A percentile compares a stretch with the other conserved stretches of the same genome.
These are phyloP conservation scores for Psammodynastes pulverulentus DNA, from an alignment of 2,113 vertebrate species.

Conservation along the genomic window DNA sequence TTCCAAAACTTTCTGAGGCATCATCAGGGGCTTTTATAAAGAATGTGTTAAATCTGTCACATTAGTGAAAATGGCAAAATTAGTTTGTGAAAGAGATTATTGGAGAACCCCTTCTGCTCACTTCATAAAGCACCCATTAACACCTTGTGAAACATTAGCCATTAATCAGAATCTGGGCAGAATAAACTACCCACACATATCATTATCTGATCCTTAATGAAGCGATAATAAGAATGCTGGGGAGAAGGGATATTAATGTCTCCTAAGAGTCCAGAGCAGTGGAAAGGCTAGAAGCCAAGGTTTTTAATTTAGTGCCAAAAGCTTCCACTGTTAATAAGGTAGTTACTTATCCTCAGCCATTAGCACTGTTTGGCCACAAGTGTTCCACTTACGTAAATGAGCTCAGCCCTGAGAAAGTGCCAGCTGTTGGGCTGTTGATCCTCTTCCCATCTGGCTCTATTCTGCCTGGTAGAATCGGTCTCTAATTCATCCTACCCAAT, in stretches of 20 bases:
- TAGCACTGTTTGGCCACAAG: slow-evolving; percentile 40
- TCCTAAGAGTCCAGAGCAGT: slow-evolving; percentile 61
- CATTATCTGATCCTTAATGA: slow-evolving; percentile 70
- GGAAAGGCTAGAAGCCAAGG: slow-evolving; percentile 64
- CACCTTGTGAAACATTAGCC: slow-evolving; percentile 67
- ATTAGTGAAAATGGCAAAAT: slow-evolving; percentile 49
- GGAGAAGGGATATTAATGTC: slow-evolving; percentile 68
- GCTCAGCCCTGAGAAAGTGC: not conserved
- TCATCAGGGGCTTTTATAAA: slow-evolving; percentile 24
- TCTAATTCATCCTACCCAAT: not conserved
- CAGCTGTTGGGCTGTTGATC: not conserved
- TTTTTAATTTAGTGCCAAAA: slow-evolving; percentile 67
- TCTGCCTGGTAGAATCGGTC: not conserved
- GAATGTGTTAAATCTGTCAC: slow-evolving; percentile 53
- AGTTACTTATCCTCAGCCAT: slow-evolving; percentile 36
- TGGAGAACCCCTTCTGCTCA: slow-evolving; percentile 42
- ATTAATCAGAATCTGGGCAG: slow-evolving; percentile 59
- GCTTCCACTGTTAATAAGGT: slow-evolving; percentile 51
- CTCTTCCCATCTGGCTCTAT: fast-evolving
- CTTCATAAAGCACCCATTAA: slow-evolving; percentile 60
- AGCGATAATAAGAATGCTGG: slow-evolving; percentile 69
- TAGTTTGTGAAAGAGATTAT: slow-evolving; percentile 49
- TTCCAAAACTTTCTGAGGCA: slow-evolving; percentile 38
- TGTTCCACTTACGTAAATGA: slow-evolving; percentile 13
- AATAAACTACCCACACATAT: slow-evolving; percentile 64